A percentile compares a stretch with the other conserved stretches of the same genome.
Conservation (phyloP, 2,888 invertebrate species). For the Xanthorhoe designata region DNA sequence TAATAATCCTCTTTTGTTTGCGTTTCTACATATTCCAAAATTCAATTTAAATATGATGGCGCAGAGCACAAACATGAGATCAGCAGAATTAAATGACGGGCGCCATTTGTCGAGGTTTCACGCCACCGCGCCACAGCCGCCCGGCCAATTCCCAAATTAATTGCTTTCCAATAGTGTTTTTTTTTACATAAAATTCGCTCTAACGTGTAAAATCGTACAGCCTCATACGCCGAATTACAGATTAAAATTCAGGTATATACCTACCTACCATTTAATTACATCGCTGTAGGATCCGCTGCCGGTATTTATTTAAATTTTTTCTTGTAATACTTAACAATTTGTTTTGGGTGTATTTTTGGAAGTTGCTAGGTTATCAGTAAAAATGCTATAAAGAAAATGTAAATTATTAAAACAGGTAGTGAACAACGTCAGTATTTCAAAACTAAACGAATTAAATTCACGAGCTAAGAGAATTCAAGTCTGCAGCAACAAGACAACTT, state of each 20-base stretch:
- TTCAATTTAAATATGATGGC: conserved; percentile 84
- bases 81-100: conserved; percentile 81
- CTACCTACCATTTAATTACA: background rate
- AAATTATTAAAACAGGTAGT: background rate
- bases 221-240: conserved; percentile 40
- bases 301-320: conserved; percentile 8
- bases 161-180: conserved; percentile 78
- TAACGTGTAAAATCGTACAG: conserved; percentile 47
- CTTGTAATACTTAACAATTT: background rate
- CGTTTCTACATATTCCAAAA: conserved; percentile 70
- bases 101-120: conserved; percentile 74
- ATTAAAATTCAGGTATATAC: conserved; percentile 34
- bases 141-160: conserved; percentile 74
- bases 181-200: conserved; percentile 58
- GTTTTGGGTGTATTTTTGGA: no score
- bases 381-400: no score
- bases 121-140: conserved; percentile 53
- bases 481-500: conserved; percentile 32
- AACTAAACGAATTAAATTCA: conserved; percentile 16
- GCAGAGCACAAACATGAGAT: conserved; percentile 79
- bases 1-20: conserved; percentile 73
- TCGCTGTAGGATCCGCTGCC: conserved; percentile 12
- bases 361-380: no score
- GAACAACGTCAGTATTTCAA: background rate
- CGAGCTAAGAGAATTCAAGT: conserved; percentile 23